Evolutionary conservation across 2,113 vertebrate species (phyloP), one percentile per base, ranked within the genome.

Genomic region (Pungitius pungitius): DNA sequence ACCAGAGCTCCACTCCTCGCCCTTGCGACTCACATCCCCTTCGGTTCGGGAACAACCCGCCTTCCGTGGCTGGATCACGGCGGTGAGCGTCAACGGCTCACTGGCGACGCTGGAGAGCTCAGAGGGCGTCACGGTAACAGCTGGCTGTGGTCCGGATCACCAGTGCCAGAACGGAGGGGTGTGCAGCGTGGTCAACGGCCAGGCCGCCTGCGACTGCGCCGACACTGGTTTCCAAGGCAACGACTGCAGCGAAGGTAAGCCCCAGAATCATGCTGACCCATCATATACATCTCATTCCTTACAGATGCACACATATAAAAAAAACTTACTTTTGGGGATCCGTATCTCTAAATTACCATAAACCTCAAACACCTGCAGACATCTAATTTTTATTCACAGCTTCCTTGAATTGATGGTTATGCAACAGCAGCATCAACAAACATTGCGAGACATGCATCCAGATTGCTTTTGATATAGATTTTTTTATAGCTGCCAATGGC

Each of bases 161-260:
- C 91, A 95, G 91, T 99, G 98, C 92, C 96, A 96, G 92, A 99
- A 99, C 0, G 98, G 98, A 70, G 97, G 98, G 35, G 91, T 98
- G 89, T 99, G 98, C 94, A 98, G 95, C 1, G 94, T 99, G 81
- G 94, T 99, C 83, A 95, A 99, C 10, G 94, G 97, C 87, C 94
- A 95, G 92, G 95, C 96, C 0, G 94, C 95, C 75, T 99, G 98
- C 8, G 96, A 99, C 95, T 99, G 98, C 91, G 97, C 98, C 40
- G 91, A 97, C 80, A 99, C 97, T 0, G 98, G 98, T 75, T 99
- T 95, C 89, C 96, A 96, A 47, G 98, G 98, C 82, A 96, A 98
- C 91, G 96, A 99, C 96, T 99, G 97, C 98, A 99, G 97, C 42
- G 96, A 99, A 98, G 98, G 98, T 99, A 99, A 97, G 85, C 82